Base-by-base conservation (phyloP, 2,797 vertebrate species). In the Thamnophis elegans region DNA sequence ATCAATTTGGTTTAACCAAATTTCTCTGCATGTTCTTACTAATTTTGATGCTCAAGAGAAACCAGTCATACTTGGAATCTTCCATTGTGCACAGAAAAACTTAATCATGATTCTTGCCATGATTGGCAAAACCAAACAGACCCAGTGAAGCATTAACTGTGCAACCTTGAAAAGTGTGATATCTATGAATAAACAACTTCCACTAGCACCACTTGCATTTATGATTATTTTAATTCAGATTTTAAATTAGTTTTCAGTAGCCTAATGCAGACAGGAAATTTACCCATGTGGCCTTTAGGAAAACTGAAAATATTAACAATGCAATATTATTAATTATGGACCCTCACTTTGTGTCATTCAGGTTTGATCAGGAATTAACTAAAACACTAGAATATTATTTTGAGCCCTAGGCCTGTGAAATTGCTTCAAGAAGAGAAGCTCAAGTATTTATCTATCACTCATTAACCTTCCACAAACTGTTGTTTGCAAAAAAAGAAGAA, bases 361-460 rank as follows among this genome's bases (percentile, higher is more conserved):
- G 2, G 65, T 55, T 95, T 93, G 89, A 95, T 91, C 14, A 56
- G 53, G 95, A 96, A 95, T 93, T 91, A 95, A 95, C 95, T 87
- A n/a, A 93, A 82, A 5, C n/a, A 42, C 92, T 22, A 26, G 60
- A 94, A 86, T 60, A 91, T 87, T 73, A 1, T 88, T 95, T 20
- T 92, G 87, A 96, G 54, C 16, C 51, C 86, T 28, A 92, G 82
- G 56, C 6, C 53, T 89, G 2, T 4, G 0, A 95, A 93, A 95
- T 92, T 4, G 5, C 47, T 92, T 60, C 89, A 90, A 0, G 90
- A 94, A 93, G 90, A 95, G 12, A 73, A 93, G 32, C 1, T 65
- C 59, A 1, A 25, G 78, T 18, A n/a, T 96, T 95, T 47, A 92
- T 73, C 55, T 91, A 59, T 68, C 53, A 89, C 62, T 95, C 73